These are phyloP conservation scores for Sander vitreus DNA, from an alignment of 2,113 vertebrate genomes.

Conservation along the genomic window DNA sequence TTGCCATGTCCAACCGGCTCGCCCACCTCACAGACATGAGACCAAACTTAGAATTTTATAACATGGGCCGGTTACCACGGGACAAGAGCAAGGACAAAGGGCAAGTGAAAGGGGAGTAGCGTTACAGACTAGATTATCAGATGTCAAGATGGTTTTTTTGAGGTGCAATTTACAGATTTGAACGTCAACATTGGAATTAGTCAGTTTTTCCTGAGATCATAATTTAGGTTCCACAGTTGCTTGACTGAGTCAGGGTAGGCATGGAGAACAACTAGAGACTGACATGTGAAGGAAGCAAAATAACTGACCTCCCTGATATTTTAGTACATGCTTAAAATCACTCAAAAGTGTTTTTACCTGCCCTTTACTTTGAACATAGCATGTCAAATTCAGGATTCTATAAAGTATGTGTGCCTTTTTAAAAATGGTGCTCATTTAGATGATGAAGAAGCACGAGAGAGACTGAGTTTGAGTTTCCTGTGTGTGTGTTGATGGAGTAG, in stretches of 20 bases:
- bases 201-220: neutral
- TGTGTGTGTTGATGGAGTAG: neutral
- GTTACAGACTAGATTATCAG: neutral
- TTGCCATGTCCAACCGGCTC: conserved; percentile 88
- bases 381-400: neutral
- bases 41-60: conserved; percentile 89
- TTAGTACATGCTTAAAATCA: neutral
- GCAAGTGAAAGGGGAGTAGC: conserved; percentile 17
- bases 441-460: neutral
- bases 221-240: neutral
- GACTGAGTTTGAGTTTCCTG: neutral
- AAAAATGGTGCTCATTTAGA: neutral
- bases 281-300: neutral
- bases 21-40: conserved; percentile 86
- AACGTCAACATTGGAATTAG: neutral
- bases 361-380: neutral
- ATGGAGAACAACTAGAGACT: neutral
- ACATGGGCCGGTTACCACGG: conserved; percentile 82
- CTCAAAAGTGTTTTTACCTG: neutral
- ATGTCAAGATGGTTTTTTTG: neutral
- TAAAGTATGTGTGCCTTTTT: neutral
- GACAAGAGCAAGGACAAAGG: conserved; percentile 61
- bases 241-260: neutral
- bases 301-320: neutral
- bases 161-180: neutral